Evolutionary conservation across 2,888 invertebrate genomes (phyloP).

Genomic region (Epinotia nisella): DNA sequence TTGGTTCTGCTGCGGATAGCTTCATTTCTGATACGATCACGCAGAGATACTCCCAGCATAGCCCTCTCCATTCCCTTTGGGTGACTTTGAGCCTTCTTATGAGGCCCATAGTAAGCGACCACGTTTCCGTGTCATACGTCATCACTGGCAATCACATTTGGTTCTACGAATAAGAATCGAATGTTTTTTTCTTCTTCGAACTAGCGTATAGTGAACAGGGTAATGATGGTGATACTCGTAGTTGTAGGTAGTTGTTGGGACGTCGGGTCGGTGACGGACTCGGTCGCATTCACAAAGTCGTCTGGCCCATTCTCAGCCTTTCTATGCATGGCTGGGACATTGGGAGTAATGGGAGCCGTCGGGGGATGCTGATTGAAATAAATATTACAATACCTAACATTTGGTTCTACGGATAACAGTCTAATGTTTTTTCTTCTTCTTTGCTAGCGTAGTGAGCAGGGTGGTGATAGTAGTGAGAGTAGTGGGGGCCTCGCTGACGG

Average conservation of each 20-base stretch:
- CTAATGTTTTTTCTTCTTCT: slow-evolving; percentile 70
- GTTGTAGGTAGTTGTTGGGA: not conserved
- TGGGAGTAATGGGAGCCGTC: no score
- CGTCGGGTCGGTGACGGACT: not conserved
- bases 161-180: not conserved
- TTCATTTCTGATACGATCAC: no score
- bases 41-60: no score
- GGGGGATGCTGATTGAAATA: not conserved
- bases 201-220: slow-evolving; percentile 1
- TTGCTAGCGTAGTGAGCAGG: slow-evolving; percentile 68
- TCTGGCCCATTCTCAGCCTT: not conserved
- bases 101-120: no score
- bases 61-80: no score
- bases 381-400: no score
- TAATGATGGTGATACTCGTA: slow-evolving; percentile 2
- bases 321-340: no score
- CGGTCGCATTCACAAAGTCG: not conserved
- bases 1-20: no score
- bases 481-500: slow-evolving; percentile 57
- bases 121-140: no score
- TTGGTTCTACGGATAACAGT: not conserved
- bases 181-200: slow-evolving; percentile 9
- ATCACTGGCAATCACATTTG: no score
- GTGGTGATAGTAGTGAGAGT: slow-evolving; percentile 64
- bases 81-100: no score